These are phyloP conservation scores for Antechinus stuartii DNA, from an alignment of 2,113 vertebrate species.

Conservation along the genomic window DNA sequence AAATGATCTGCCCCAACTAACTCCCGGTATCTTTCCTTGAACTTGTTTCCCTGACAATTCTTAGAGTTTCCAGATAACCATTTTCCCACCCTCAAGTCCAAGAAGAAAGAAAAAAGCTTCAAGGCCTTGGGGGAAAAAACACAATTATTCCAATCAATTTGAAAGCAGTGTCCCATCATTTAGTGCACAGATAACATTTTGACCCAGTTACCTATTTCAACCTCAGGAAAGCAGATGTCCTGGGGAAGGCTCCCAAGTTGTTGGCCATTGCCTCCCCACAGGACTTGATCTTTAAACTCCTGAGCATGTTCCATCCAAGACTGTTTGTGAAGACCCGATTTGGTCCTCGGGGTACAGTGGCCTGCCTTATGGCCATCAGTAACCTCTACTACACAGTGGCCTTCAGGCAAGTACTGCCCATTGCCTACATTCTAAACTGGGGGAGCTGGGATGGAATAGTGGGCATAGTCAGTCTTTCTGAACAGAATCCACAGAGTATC, in stretches of 20 bases:
- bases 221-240: background rate
- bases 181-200: background rate
- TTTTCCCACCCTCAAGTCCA: background rate
- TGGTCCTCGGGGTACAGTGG: constrained; percentile 91
- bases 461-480: background rate
- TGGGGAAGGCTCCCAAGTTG: background rate
- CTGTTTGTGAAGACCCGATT: constrained; percentile 93
- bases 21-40: background rate
- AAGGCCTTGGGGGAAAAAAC: background rate
- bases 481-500: background rate
- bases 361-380: constrained; percentile 90
- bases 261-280: constrained; percentile 62
- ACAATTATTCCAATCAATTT: background rate
- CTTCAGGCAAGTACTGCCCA: constrained; percentile 86
- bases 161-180: background rate
- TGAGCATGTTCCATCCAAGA: constrained; percentile 93
- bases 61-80: background rate
- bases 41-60: background rate
- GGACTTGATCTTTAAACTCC: constrained; percentile 90
- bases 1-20: background rate
- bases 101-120: background rate
- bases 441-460: background rate
- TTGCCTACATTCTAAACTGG: background rate
- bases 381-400: constrained; percentile 92
- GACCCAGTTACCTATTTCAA: background rate